Evolutionary conservation across 2,113 vertebrate genomes (phyloP).

Genomic region (Thamnophis sirtalis): DNA sequence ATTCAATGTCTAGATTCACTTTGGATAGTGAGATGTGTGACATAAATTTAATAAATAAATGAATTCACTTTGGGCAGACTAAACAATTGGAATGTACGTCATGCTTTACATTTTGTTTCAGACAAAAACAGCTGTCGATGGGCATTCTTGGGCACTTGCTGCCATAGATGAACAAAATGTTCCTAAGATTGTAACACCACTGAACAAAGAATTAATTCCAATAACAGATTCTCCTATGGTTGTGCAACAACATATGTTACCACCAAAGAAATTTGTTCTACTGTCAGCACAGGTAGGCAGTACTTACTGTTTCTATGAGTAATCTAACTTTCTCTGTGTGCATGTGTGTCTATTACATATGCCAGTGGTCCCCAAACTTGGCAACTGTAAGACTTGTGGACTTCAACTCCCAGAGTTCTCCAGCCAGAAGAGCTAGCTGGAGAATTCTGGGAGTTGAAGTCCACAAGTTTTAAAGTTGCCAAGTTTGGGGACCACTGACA

Average conservation of each 20-base stretch:
- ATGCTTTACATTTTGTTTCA: conserved; percentile 48
- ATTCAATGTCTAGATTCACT: not conserved
- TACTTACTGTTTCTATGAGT: not conserved
- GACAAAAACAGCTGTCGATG: conserved; percentile 89
- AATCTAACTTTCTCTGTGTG: not conserved
- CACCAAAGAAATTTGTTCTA: conserved; percentile 89
- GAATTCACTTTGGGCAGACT: not conserved
- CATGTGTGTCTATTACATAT: not conserved
- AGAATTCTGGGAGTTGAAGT: no score
- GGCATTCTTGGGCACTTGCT: conserved; percentile 94
- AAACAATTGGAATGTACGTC: not conserved
- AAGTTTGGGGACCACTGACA: no score
- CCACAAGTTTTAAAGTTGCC: no score
- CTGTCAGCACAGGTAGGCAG: conserved; percentile 88
- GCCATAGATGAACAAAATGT: conserved; percentile 79
- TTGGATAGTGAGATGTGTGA: not conserved
- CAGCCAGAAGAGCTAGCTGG: no score
- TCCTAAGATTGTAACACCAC: conserved; percentile 79
- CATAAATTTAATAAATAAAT: not conserved
- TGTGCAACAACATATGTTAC: conserved; percentile 88
- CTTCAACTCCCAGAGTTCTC: no score
- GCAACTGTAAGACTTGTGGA: no score
- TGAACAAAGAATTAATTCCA: conserved; percentile 89
- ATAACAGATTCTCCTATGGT: conserved; percentile 90
- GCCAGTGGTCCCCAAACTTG: no score